Base-by-base conservation (phyloP, 2,888 invertebrate genomes). In the Habroteleia sp. region DNA sequence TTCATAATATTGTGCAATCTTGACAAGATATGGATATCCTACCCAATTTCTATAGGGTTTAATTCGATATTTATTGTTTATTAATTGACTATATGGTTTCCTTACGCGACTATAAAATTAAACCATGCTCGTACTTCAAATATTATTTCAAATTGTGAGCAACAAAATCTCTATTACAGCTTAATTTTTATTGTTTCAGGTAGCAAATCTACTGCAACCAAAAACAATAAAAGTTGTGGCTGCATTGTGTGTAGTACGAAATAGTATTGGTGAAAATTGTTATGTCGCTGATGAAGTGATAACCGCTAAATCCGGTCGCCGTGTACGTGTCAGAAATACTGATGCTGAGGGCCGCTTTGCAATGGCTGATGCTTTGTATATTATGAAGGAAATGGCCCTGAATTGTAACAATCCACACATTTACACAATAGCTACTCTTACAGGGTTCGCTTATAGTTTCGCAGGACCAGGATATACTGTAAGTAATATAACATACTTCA, bases 231-330 rank as follows among this genome's bases (percentile, higher is more conserved):
- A 93, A 88, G 96, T 96, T n/a, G 90, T 96, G 76, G 97, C 93
- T 16, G 94, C 93, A 1, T 89, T 98, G 87, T 93, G 95, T 77
- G 90, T 97, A 90, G 97, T 97, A 10, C 92, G 98, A 74, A 98
- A 98, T 90, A 96, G 95, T 80, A 92, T 97, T 66, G 98, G 97
- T 25, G 94, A 93, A 87, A 94, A 97, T 81, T 91, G 93, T 58
- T 97, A 97, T 89, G 97, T 97, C 1, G 89, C 96, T 33, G 98
- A 98, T 90, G 98, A 98, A 90, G 91, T 98, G 69, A 92, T 97
- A 77, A 93, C 93, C 3, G 92, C 95, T 3, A 91, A 97, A 60
- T 94, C 95, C 76, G 96, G 97, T 2, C 91, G 91, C n/a, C 91
- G 96, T 69, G 93, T 97, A 52, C 92, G 97, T 65, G 92, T 98